These are phyloP conservation scores for Phyllotreta cruciferae DNA, from an alignment of 2,888 invertebrate genomes.

Conservation along the genomic window DNA sequence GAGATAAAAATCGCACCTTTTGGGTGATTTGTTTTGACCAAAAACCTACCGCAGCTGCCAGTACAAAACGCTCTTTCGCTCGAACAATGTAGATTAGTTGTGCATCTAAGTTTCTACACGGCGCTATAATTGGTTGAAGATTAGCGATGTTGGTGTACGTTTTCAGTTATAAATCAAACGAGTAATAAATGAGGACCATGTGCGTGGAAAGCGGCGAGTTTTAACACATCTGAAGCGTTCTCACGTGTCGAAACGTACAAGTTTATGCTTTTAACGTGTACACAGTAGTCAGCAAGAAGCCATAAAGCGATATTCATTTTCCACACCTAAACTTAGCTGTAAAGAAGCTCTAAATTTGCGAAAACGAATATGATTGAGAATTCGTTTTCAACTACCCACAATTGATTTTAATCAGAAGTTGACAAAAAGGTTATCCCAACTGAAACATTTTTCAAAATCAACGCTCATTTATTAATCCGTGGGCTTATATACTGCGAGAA, in stretches of 20 bases:
- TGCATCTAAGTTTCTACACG: too few species aligned
- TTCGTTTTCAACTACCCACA: constrained; percentile 1
- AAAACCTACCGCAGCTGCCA: too few species aligned
- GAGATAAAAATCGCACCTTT: too few species aligned
- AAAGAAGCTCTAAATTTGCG: constrained; percentile 12
- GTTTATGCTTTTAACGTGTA: constrained; percentile 26
- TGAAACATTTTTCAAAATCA: constrained; percentile 20
- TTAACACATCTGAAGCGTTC: constrained; percentile 27
- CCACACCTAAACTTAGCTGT: not conserved
- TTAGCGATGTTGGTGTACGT: too few species aligned
- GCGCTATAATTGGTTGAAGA: too few species aligned
- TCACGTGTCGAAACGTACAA: constrained; percentile 26
- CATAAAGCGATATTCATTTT: constrained; percentile 4
- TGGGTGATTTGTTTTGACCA: too few species aligned
- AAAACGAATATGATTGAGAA: not conserved
- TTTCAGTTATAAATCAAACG: too few species aligned
- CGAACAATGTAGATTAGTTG: too few species aligned
- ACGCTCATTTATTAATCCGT: constrained; percentile 6
- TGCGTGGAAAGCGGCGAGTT: constrained; percentile 10
- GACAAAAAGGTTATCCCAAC: constrained; percentile 16
- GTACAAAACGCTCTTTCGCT: too few species aligned
- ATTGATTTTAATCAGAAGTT: constrained; percentile 28
- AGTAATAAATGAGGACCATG: too few species aligned
- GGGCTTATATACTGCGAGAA: too few species aligned
- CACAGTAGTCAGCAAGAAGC: constrained; percentile 20